Base-by-base conservation (phyloP, 2,888 invertebrate species). In the Bembecia ichneumoniformis region DNA sequence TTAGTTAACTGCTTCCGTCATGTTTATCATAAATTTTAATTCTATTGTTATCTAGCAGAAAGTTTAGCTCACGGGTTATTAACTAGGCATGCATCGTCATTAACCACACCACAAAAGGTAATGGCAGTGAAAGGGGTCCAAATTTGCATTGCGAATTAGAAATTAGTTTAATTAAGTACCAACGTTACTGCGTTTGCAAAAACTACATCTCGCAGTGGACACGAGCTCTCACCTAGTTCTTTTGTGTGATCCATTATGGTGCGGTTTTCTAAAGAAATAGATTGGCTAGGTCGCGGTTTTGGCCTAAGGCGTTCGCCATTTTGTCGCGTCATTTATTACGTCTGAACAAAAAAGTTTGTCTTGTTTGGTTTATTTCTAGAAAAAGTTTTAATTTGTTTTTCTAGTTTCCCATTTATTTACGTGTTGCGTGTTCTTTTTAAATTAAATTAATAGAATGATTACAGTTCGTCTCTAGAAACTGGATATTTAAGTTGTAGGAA, bases 111-210 rank as follows among this genome's bases (percentile, higher is more conserved):
- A 55, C 58, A 60, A 59, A 59, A 55, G 58, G 47, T 50, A 49
- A 48, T 46, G 16, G 11, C 50, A 47, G 62, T 60, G 64, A 64
- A 63, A 64, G 61, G 55, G 49, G 44, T 46, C 44, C 20, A 49
- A 44, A 59, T 65, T 68, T 62, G 63, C 61, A 63, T 67, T 59
- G 62, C 64, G 63, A 68, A 67, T 69, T 59, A 58, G 54, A 54
- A 56, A 56, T 64, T 60, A 65, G 59, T 68, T 62, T 70, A 67
- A 71, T 72, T 70, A 68, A 71, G 70, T 71, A 68, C 28, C 28
- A 28, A 28, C 55, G 63, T 66, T 62, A 64, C 64, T 67, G 62
- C 52, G 52, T 58, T 62, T 51, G 59, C 55, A 62, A 62, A 65
- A 56, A 59, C 58, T 56, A 58, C 58, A 54, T 55, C 50, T 47